phyloP scores from a whole-genome alignment of 1,140 invertebrate species.

The Calephelis virginiensis region DNA sequence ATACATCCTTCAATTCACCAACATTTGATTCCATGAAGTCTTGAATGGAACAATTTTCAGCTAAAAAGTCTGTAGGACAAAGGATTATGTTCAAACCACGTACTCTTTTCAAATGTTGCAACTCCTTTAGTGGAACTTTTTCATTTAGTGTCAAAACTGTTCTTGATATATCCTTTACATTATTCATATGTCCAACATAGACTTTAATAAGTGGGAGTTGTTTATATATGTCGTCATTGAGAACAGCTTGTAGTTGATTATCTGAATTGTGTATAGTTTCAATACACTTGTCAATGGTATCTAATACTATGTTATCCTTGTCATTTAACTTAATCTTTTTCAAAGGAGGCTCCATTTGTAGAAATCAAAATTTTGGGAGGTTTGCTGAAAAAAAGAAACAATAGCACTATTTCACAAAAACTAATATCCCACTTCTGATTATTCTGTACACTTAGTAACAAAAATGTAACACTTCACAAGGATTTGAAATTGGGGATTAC shows the following conservation, averaged over 20 bases:
- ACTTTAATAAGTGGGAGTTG: slow-evolving; percentile 79
- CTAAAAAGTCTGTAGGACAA: slow-evolving; percentile 57
- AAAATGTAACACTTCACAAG: too few species aligned
- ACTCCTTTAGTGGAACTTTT: slow-evolving; percentile 79
- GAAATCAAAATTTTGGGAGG: slow-evolving; percentile 13
- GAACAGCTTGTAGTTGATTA: slow-evolving; percentile 46
- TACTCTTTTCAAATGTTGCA: slow-evolving; percentile 87
- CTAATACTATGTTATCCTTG: slow-evolving; percentile 19
- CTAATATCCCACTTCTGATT: slow-evolving; percentile 21
- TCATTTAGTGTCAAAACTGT: slow-evolving; percentile 80
- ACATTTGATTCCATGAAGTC: slow-evolving; percentile 70
- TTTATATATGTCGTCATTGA: slow-evolving; percentile 67
- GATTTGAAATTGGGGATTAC: too few species aligned
- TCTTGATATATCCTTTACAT: slow-evolving; percentile 82
- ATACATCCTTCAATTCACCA: slow-evolving; percentile 71
- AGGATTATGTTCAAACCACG: slow-evolving; percentile 81
- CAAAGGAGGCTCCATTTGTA: slow-evolving; percentile 40
- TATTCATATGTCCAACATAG: slow-evolving; percentile 80
- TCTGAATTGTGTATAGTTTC: slow-evolving; percentile 36
- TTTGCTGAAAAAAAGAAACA: slow-evolving; percentile 56
- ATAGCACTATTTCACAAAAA: slow-evolving; percentile 38
- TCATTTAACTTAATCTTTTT: slow-evolving; percentile 47
- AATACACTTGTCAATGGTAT: slow-evolving; percentile 43
- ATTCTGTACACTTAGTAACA: too few species aligned
- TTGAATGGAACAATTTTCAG: slow-evolving; percentile 64